These are phyloP conservation scores for Orthosia gothica DNA, from an alignment of 2,888 invertebrate species.

Conservation along the genomic window DNA sequence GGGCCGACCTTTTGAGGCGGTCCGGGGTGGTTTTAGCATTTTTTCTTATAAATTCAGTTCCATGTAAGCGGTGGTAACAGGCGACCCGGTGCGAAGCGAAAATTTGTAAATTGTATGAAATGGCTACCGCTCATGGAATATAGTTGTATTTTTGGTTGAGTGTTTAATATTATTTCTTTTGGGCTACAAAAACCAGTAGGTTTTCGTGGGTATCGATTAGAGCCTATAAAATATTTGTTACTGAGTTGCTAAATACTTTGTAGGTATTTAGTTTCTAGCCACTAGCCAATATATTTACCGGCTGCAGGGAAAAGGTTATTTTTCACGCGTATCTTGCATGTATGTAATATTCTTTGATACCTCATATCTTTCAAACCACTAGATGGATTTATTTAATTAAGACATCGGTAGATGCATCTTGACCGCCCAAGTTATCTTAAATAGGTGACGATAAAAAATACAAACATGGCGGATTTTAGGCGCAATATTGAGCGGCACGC, in stretches of 20 bases:
- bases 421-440: no score
- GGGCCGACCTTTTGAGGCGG: conserved; percentile 77
- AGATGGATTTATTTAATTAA: no score
- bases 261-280: background rate
- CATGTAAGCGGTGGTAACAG: conserved; percentile 67
- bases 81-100: conserved; percentile 60
- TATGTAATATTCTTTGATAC: no score
- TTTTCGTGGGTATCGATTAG: background rate
- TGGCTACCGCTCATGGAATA: conserved; percentile 51
- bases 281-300: no score
- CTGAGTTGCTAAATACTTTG: no score
- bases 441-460: no score
- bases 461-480: no score
- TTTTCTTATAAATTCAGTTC: conserved; percentile 81
- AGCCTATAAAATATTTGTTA: background rate
- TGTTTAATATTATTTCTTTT: conserved; percentile 41
- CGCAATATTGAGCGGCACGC: no score
- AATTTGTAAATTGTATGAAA: conserved; percentile 72
- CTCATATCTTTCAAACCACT: no score
- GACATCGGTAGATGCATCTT: no score
- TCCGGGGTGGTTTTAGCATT: conserved; percentile 85
- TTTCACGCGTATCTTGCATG: no score
- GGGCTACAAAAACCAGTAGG: background rate
- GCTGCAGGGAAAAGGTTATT: no score
- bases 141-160: conserved; percentile 49